Evolutionary conservation across 2,113 vertebrate species (phyloP), one percentile per base, ranked within the genome.

Genomic region (Cettia cetti): DNA sequence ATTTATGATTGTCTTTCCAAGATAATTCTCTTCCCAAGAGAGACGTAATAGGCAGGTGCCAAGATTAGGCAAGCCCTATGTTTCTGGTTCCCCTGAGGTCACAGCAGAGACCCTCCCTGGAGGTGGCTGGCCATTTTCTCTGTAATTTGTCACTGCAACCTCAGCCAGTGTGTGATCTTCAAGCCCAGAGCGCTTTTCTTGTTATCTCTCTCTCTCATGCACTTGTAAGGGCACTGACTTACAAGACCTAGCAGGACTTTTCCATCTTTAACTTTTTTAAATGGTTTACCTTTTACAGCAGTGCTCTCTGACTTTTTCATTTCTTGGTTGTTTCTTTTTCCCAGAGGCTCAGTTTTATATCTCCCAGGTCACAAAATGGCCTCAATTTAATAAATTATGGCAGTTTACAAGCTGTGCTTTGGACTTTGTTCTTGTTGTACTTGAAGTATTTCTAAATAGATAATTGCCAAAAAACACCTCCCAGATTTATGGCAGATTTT

Each of bases 201-300:
- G 44, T 59, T 72, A 8, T 72, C 15, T 68, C 42, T 92, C 49
- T 89, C 54, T 74, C 66, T 93, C 45, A 3, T n/a, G 47, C 50
- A 30, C 60, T 80, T 20, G 4, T 76, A 86, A 92, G 68, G 59
- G 42, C 71, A 63, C 30, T 66, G 87, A 74, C 82, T 87, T 87
- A 80, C 79, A 66, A 3, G 56, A 86, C 78, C 96, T 49, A 49
- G 71, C 13, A 83, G 70, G 66, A 91, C 91, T 89, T 93, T 89
- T 95, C 59, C 35, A 44, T 80, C 87, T 95, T 92, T 93, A 94
- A 54, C 30, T 90, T 85, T 95, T 90, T 87, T 56, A 89, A 95
- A 65, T 11, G 27, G 13, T 76, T 94, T 92, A 40, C 81, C 66
- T 92, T 85, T 89, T 65, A 61, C 42, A 94, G 87, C 68, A 83